phyloP scores from a whole-genome alignment of 2,888 invertebrate species.

The Drosophila fungiperda region DNA sequence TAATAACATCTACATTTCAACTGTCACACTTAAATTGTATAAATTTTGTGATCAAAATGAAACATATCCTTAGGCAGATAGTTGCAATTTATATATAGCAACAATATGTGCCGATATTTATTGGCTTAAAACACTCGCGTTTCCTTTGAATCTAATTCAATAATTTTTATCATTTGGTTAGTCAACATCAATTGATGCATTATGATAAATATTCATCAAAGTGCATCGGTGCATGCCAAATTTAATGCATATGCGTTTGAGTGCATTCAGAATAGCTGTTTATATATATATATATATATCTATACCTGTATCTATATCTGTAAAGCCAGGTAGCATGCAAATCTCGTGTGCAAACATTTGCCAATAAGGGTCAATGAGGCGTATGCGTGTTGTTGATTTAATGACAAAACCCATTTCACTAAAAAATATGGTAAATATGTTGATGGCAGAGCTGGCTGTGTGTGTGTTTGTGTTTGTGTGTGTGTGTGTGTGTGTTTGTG shows the following conservation, averaged over 20 bases:
- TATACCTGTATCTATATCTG: background rate
- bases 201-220: constrained; percentile 36
- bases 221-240: constrained; percentile 37
- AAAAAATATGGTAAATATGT: constrained; percentile 13
- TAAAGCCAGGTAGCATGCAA: background rate
- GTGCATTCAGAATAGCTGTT: constrained; percentile 34
- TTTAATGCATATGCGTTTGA: constrained; percentile 28
- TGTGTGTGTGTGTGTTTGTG: background rate
- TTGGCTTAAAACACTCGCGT: background rate
- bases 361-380: constrained; percentile 34
- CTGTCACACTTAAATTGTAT: too few relatives aligned
- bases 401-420: constrained; percentile 15
- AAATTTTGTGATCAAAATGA: background rate
- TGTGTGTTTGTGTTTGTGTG: background rate
- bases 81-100: background rate
- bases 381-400: constrained; percentile 49
- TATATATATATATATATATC: background rate
- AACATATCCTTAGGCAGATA: background rate
- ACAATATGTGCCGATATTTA: background rate
- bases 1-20: background rate
- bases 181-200: constrained; percentile 8
- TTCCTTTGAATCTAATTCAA: background rate
- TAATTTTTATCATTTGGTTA: constrained; percentile 10
- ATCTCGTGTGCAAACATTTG: constrained; percentile 27
- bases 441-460: background rate